These are phyloP conservation scores for Panonychus citri DNA, from an alignment of 1,140 invertebrate species.

Conservation along the genomic window DNA sequence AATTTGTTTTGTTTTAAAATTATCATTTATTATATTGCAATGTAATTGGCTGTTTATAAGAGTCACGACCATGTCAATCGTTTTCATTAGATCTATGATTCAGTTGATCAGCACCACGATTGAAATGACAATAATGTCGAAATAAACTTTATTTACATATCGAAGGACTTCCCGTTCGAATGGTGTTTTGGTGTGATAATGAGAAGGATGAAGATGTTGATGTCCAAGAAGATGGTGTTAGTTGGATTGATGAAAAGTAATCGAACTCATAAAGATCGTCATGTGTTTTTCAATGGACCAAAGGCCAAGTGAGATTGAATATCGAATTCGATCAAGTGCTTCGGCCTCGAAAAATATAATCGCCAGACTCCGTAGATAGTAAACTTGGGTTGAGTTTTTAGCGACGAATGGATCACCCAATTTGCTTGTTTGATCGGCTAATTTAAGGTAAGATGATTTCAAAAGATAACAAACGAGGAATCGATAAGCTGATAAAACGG, in stretches of 20 bases:
- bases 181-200: no score
- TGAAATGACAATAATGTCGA: no score
- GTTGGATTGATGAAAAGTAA: conserved; percentile 14
- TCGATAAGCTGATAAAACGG: conserved; percentile 42
- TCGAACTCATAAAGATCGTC: conserved; percentile 13
- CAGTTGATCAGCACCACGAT: no score
- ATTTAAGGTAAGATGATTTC: conserved; percentile 34
- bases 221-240: conserved; percentile 28
- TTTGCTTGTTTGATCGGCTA: conserved; percentile 25
- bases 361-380: conserved; percentile 44
- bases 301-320: no score
- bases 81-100: no score
- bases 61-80: no score
- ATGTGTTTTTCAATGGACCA: conserved; percentile 17
- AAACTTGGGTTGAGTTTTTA: conserved; percentile 60
- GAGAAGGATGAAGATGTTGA: no score
- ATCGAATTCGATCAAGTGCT: conserved; percentile 1
- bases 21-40: no score
- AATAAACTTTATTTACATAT: no score
- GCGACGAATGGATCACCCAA: conserved; percentile 43
- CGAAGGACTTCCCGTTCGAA: no score
- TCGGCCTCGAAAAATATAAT: conserved; percentile 41
- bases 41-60: no score
- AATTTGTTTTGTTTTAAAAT: no score
- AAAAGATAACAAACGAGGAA: conserved; percentile 56